Percentiles rank a stretch among this genome's conserved stretches.
Conservation (phyloP, 1,140 invertebrate genomes). For the Elymnias hypermnestra region DNA sequence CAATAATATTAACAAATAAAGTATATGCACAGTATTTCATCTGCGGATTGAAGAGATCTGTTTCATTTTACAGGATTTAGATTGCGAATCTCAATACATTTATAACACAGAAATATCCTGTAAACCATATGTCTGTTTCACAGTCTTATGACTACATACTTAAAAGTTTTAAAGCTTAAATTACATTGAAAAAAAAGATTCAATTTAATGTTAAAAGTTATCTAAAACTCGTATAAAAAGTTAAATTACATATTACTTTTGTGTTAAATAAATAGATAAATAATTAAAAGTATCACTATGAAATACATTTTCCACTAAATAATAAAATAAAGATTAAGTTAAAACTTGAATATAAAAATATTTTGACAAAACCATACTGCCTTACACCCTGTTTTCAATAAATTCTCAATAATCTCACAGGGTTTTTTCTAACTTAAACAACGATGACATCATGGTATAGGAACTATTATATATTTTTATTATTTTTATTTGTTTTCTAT, state of each 20-base stretch:
- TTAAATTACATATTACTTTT: too few species aligned
- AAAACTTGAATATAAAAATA: background rate
- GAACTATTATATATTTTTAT: too few species aligned
- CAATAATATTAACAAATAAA: background rate
- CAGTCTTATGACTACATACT: background rate
- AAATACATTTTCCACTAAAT: background rate
- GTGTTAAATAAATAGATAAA: too few species aligned
- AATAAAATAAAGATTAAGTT: background rate
- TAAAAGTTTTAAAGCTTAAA: background rate
- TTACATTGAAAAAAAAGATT: background rate
- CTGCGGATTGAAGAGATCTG: background rate
- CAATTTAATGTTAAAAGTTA: background rate
- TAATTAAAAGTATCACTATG: background rate
- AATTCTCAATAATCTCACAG: background rate
- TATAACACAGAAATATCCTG: too few species aligned
- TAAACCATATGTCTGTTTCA: background rate
- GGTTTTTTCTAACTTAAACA: background rate
- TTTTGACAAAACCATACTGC: background rate
- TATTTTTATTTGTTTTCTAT: background rate
- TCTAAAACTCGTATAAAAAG: background rate
- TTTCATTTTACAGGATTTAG: background rate
- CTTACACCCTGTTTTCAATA: conserved; percentile 1
- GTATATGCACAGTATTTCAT: background rate
- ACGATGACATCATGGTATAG: background rate
- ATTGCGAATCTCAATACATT: background rate